Conservation (phyloP, 2,888 invertebrate species). For the Tetragonula carbonaria region DNA sequence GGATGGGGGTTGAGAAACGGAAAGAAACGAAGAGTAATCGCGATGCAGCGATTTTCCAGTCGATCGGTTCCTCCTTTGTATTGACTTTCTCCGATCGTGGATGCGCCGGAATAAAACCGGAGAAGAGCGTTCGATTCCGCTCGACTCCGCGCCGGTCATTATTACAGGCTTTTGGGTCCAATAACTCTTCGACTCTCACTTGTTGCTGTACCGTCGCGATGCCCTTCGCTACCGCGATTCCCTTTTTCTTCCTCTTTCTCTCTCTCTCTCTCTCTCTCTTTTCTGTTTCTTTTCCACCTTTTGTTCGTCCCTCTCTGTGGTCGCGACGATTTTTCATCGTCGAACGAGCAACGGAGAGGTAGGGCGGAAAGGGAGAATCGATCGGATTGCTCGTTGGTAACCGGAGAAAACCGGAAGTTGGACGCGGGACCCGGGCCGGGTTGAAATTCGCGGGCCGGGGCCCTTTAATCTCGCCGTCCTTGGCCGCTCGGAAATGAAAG, state of each 20-base stretch:
- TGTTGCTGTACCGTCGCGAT: conserved; percentile 54
- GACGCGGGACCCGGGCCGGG: not conserved
- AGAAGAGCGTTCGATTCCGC: conserved; percentile 21
- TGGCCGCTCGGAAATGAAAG: conserved; percentile 25
- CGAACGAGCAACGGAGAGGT: conserved; percentile 9
- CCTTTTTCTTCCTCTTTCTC: not conserved
- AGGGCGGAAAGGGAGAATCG: not conserved
- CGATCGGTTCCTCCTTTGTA: conserved; percentile 46
- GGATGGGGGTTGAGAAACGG: not conserved
- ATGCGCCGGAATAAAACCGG: conserved; percentile 54
- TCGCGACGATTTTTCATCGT: conserved; percentile 27
- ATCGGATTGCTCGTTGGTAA: not conserved
- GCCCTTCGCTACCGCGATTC: conserved; percentile 16
- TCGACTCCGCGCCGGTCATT: conserved; percentile 57
- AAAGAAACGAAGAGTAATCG: conserved; percentile 34
- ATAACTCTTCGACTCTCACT: conserved; percentile 66
- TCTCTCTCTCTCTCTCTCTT: not conserved
- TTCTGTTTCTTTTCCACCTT: not conserved
- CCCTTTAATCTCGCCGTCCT: conserved; percentile 30
- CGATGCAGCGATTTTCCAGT: conserved; percentile 55
- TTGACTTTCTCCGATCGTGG: conserved; percentile 59
- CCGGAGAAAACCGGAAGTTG: conserved; percentile 11
- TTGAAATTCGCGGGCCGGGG: conserved; percentile 6
- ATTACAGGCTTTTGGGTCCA: conserved; percentile 66
- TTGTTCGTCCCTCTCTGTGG: not conserved